phyloP scores from a whole-genome alignment of 64 coral and sea anemone species.

The Orbicella faveolata region DNA sequence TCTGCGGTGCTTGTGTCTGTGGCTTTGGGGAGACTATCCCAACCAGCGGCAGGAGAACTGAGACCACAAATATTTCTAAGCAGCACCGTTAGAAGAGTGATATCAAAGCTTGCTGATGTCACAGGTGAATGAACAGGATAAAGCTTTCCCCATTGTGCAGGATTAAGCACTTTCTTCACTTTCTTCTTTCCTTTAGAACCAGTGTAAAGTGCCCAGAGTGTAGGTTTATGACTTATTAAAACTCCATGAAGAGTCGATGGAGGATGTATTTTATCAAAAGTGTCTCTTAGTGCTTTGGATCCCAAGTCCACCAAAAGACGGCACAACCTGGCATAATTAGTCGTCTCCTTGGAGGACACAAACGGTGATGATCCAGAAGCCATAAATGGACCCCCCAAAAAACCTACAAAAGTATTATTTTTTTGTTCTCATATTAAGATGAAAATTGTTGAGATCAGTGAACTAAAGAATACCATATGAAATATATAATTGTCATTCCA shows the following conservation, averaged over 20 bases:
- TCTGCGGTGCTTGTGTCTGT: slow-evolving; percentile 25
- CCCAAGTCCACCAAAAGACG: background rate
- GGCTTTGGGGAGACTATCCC: slow-evolving; percentile 40
- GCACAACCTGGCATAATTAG: slow-evolving; percentile 18
- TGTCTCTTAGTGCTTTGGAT: background rate
- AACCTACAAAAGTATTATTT: background rate
- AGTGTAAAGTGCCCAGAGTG: background rate
- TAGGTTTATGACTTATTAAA: background rate
- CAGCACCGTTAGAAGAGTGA: background rate
- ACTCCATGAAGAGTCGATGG: background rate
- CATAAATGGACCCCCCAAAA: background rate
- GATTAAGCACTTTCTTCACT: background rate
- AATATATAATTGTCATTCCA: too few species aligned
- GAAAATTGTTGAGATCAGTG: too few species aligned
- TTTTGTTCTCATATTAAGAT: too few species aligned
- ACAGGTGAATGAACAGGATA: background rate
- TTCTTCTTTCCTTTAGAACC: background rate
- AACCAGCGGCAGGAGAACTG: background rate
- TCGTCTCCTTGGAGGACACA: slow-evolving; percentile 16
- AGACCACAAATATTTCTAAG: background rate
- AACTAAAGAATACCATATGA: too few species aligned
- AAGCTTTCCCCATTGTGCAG: background rate
- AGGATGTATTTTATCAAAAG: background rate
- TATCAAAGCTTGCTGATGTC: background rate
- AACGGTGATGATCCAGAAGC: background rate